A percentile compares a stretch with the other conserved stretches of the same genome.
Evolutionary conservation across 2,888 invertebrate species (phyloP).

Genomic region (Archips crataeganus): DNA sequence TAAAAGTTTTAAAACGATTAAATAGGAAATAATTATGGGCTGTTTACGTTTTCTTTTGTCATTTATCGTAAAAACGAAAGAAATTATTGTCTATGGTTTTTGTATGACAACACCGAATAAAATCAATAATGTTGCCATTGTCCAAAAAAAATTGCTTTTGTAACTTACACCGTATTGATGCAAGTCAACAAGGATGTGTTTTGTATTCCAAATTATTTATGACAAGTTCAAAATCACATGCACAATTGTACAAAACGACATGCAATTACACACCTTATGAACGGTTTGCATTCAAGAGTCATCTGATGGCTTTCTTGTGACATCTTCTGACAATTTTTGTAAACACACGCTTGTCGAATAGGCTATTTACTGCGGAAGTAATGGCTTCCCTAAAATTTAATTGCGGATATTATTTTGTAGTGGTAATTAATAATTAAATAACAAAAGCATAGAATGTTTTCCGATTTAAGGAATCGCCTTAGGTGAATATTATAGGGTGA

Average conservation of each 20-base stretch:
- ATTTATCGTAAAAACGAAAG: background rate
- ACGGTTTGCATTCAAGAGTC: slow-evolving; percentile 56
- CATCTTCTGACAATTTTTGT: slow-evolving; percentile 84
- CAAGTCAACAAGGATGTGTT: slow-evolving; percentile 66
- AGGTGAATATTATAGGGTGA: slow-evolving; percentile 62
- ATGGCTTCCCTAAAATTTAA: slow-evolving; percentile 86
- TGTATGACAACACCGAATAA: slow-evolving; percentile 61
- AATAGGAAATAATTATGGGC: background rate
- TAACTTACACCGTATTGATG: slow-evolving; percentile 69
- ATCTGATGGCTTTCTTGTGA: slow-evolving; percentile 62
- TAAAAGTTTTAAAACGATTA: too few relatives aligned
- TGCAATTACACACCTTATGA: slow-evolving; percentile 70
- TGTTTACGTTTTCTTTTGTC: background rate
- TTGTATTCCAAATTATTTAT: slow-evolving; percentile 59
- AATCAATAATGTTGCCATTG: slow-evolving; percentile 81
- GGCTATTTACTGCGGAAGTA: slow-evolving; percentile 86
- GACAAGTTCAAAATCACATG: slow-evolving; percentile 51
- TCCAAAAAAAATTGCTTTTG: slow-evolving; percentile 60
- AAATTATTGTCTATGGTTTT: slow-evolving; percentile 46
- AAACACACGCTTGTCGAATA: slow-evolving; percentile 86
- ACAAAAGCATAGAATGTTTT: slow-evolving; percentile 55
- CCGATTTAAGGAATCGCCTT: slow-evolving; percentile 55
- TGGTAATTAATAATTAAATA: slow-evolving; percentile 61
- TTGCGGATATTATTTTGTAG: slow-evolving; percentile 74
- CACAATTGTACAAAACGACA: slow-evolving; percentile 53